These are phyloP conservation scores for Neoaliturus tenellus DNA, from an alignment of 2,888 invertebrate species.

Conservation along the genomic window DNA sequence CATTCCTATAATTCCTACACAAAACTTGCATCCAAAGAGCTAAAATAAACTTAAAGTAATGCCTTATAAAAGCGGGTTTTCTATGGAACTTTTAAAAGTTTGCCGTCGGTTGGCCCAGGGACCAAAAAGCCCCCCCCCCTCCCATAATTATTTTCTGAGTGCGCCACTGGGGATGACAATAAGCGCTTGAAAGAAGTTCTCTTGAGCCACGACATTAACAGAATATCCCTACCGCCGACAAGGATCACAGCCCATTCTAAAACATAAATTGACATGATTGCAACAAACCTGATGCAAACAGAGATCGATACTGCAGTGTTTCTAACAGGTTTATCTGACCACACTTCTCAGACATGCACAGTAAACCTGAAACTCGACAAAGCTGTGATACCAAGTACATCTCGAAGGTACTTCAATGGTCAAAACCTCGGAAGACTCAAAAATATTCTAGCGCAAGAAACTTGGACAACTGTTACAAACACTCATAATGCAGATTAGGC, in stretches of 20 bases:
- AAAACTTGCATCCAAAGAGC: too few species aligned
- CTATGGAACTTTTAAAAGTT: too few species aligned
- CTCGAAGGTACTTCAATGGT: constrained; percentile 38
- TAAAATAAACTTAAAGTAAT: too few species aligned
- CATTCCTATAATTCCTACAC: too few species aligned
- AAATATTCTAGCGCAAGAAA: constrained; percentile 26
- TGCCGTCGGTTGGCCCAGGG: too few species aligned
- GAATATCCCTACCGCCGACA: constrained; percentile 19
- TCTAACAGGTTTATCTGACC: constrained; percentile 24
- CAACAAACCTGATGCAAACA: constrained; percentile 26
- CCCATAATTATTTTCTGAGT: too few species aligned
- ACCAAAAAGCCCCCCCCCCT: too few species aligned
- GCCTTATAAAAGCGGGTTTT: too few species aligned
- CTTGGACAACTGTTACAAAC: constrained; percentile 17
- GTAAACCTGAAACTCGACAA: constrained; percentile 1
- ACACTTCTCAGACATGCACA: constrained; percentile 23
- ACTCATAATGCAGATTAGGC: constrained; percentile 26
- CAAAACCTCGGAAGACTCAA: constrained; percentile 21
- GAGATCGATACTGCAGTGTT: background rate
- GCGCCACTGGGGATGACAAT: background rate
- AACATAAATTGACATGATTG: constrained; percentile 45
- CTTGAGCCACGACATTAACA: constrained; percentile 14
- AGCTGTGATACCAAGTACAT: constrained; percentile 16
- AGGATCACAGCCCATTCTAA: background rate
- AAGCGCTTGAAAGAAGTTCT: constrained; percentile 31